A percentile compares a stretch with the other conserved stretches of the same genome.
Evolutionary conservation across 2,888 invertebrate species (phyloP).

Genomic region (Myopa tessellatipennis): DNA sequence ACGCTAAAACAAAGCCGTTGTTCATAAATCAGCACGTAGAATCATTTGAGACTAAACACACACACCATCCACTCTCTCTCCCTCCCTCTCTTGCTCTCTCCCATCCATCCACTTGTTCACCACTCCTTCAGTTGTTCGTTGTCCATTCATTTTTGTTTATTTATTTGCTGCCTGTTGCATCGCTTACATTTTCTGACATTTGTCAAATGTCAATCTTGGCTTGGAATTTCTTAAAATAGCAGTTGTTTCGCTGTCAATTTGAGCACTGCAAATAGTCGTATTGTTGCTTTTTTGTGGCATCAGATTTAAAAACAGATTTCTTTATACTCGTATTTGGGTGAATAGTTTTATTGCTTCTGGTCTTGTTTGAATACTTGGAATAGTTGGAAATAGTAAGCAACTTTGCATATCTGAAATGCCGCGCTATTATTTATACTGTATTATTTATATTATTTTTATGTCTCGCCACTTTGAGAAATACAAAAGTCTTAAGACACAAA

Average conservation of each 20-base stretch:
- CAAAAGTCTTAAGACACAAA: slow-evolving; percentile 20
- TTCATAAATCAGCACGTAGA: background rate
- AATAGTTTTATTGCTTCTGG: too few species aligned
- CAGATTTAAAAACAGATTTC: background rate
- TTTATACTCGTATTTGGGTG: too few species aligned
- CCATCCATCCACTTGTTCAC: background rate
- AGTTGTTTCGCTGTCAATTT: slow-evolving; percentile 7
- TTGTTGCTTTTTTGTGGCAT: background rate
- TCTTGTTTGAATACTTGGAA: background rate
- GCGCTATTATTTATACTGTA: background rate
- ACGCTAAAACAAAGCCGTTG: background rate
- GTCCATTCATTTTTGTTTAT: background rate
- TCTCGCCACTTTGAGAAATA: background rate
- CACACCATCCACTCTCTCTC: background rate
- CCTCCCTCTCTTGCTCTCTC: background rate
- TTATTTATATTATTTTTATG: background rate
- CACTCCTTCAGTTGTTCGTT: background rate
- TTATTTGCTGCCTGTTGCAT: background rate
- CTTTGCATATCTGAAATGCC: too few species aligned
- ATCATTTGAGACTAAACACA: background rate
- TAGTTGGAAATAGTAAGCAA: background rate
- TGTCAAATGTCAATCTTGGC: slow-evolving; percentile 15
- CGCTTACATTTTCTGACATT: slow-evolving; percentile 2
- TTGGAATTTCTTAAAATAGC: slow-evolving; percentile 8
- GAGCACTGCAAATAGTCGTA: background rate